Evolutionary conservation across 2,888 invertebrate genomes (phyloP).

Genomic region (Nowickia ferox): DNA sequence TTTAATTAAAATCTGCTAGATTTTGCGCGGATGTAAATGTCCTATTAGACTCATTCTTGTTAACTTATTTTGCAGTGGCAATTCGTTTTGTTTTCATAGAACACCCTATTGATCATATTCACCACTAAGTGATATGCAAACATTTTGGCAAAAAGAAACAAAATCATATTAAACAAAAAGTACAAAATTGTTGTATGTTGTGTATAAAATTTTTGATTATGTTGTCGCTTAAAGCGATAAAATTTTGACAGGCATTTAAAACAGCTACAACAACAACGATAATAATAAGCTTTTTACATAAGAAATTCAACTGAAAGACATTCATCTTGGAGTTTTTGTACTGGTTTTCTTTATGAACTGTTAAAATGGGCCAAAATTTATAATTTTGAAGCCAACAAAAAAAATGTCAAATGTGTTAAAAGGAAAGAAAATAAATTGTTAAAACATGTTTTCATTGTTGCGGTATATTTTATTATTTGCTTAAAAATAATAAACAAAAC

Average conservation of each 20-base stretch:
- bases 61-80: too few species aligned
- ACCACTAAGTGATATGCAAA: constrained; percentile 36
- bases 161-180: constrained; percentile 17
- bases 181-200: constrained; percentile 5
- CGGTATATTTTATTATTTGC: constrained; percentile 11
- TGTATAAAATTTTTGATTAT: constrained; percentile 64
- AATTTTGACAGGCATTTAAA: constrained; percentile 72
- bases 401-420: constrained; percentile 69
- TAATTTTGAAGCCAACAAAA: constrained; percentile 17
- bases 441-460: constrained; percentile 52
- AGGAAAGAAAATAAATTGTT: constrained; percentile 68
- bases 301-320: constrained; percentile 33
- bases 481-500: constrained; percentile 42
- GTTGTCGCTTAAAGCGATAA: constrained; percentile 72
- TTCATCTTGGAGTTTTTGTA: constrained; percentile 44
- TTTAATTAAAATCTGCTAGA: too few species aligned
- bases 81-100: neutral
- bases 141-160: constrained; percentile 6
- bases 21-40: too few species aligned
- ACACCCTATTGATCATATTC: constrained; percentile 15
- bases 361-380: constrained; percentile 65
- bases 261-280: constrained; percentile 41
- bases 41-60: too few species aligned
- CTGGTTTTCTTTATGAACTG: constrained; percentile 42
- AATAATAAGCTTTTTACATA: constrained; percentile 16